phyloP scores from a whole-genome alignment of 1,140 invertebrate genomes.

The Formica exsecta region DNA sequence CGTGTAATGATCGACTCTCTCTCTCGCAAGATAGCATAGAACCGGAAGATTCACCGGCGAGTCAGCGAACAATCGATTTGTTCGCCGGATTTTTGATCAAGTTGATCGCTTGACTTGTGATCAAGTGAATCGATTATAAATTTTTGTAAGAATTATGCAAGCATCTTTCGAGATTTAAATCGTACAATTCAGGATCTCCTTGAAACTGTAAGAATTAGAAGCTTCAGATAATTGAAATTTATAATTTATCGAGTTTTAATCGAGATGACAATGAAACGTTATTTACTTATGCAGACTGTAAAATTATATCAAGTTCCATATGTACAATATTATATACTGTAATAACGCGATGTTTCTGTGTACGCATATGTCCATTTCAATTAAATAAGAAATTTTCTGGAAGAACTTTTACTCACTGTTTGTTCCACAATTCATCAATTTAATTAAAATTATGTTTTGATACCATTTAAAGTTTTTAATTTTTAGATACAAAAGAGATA shows the following conservation, averaged over 20 bases:
- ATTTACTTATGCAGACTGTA: too few relatives aligned
- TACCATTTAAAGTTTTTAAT: neutral
- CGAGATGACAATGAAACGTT: too few relatives aligned
- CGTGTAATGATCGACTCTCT: conserved; percentile 18
- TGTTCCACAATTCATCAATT: neutral
- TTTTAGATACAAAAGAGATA: too few relatives aligned
- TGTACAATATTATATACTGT: too few relatives aligned
- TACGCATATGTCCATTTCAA: neutral
- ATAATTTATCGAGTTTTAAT: too few relatives aligned
- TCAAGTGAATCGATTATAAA: too few relatives aligned
- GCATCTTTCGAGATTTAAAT: too few relatives aligned
- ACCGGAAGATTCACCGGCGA: conserved; percentile 15
- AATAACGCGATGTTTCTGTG: neutral
- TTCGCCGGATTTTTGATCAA: neutral
- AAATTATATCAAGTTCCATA: too few relatives aligned
- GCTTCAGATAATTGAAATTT: too few relatives aligned
- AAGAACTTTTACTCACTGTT: neutral
- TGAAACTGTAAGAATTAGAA: too few relatives aligned
- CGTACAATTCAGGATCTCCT: too few relatives aligned
- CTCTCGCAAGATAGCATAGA: neutral
- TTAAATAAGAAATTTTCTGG: neutral
- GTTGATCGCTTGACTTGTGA: neutral
- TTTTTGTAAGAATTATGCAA: too few relatives aligned
- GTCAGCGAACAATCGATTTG: neutral
- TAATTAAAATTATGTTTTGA: neutral